Base-by-base conservation (phyloP, 2,797 vertebrate species). In the Lithobates pipiens region DNA sequence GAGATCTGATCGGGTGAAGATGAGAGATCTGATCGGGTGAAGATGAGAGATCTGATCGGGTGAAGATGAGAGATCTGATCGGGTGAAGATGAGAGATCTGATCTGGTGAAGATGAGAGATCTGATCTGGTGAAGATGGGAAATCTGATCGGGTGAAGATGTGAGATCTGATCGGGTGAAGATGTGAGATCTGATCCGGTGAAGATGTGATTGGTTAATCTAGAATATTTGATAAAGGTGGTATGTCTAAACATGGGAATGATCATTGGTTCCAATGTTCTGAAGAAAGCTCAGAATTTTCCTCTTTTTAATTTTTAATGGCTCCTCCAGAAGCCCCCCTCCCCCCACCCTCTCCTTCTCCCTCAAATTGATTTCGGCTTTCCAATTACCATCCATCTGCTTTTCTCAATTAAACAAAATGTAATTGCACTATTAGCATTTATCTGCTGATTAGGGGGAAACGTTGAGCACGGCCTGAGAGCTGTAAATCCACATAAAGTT, bases 331-430 rank as follows among this genome's bases (percentile, higher is more conserved):
- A 39, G 39, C 39, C 39, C 39, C 39, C 39, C 32, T 32, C 32
- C 44, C 3, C 32, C 15, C 39, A 9, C 67, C 79, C 39, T 77
- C 34, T 61, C 50, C 27, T 44, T 32, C 44, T 74, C 74, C 15
- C 70, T 54, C 67, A 16, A 80, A 82, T 77, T 86, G 78, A 81
- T 86, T 82, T 34, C 39, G 67, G 69, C 42, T 83, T 82, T 74
- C 69, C 82, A 74, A 83, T 83, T 86, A 83, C 11, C 85, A 86
- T 86, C 80, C 85, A 86, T 86, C 80, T 78, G 80, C 16, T 83
- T 61, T 83, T 74, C 75, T 83, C 57, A 83, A 82, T 83, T 74
- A 83, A 73, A 77, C 11, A 83, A 68, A 78, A 74, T 79, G 76
- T 86, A 61, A 83, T 86, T 83, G 80, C 61, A 16, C 80, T 83